phyloP scores from a whole-genome alignment of 2,113 vertebrate species.

The Copsychus sechellarum region DNA sequence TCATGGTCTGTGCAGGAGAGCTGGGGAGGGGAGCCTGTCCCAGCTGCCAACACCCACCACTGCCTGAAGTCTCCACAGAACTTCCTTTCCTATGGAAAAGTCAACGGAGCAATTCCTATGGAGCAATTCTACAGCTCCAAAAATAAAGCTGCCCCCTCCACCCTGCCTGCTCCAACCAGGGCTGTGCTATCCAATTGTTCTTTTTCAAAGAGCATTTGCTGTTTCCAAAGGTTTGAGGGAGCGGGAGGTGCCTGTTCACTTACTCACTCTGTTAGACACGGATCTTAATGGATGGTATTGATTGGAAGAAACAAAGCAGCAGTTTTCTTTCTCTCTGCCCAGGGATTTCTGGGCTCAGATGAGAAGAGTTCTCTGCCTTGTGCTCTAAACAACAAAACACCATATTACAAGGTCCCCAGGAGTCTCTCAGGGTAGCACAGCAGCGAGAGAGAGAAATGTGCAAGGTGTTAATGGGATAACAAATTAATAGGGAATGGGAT shows the following conservation, averaged over 20 bases:
- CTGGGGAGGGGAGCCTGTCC: neutral
- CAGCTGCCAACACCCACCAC: accelerated
- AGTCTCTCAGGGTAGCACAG: neutral
- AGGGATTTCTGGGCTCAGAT: slow-evolving; percentile 35
- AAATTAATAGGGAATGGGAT: slow-evolving; percentile 44
- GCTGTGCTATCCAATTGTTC: slow-evolving; percentile 18
- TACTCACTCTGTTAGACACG: slow-evolving; percentile 61
- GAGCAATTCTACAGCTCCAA: neutral
- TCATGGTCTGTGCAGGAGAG: accelerated
- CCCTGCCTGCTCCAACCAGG: neutral
- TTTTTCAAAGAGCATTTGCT: slow-evolving; percentile 43
- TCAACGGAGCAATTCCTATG: too few species aligned
- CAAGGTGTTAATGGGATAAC: slow-evolving; percentile 47
- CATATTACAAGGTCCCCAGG: slow-evolving; percentile 9
- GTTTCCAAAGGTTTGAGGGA: slow-evolving; percentile 47
- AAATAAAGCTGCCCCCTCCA: neutral
- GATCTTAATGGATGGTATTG: slow-evolving; percentile 68
- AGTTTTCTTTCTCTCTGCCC: slow-evolving; percentile 5
- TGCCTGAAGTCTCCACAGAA: neutral
- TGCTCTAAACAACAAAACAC: slow-evolving; percentile 24
- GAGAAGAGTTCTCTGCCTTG: slow-evolving; percentile 26
- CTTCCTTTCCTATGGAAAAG: neutral
- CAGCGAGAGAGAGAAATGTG: neutral
- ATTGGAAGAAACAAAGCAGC: slow-evolving; percentile 64
- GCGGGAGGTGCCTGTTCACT: slow-evolving; percentile 46